Conservation (phyloP, 1,140 invertebrate species). For the Pseudomyrmex sp. region DNA sequence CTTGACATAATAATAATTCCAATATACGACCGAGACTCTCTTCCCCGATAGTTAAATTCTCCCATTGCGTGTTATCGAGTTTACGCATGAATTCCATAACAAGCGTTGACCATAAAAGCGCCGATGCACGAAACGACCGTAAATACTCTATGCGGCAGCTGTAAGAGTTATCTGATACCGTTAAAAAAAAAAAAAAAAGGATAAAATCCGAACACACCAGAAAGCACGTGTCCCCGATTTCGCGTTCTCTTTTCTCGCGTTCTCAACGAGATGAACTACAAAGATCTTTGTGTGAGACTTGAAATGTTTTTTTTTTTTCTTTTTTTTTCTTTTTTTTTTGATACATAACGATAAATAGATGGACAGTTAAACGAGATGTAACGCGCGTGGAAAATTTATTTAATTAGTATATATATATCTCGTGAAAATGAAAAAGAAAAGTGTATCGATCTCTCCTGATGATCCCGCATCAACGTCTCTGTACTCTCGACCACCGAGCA, state of each 20-base stretch:
- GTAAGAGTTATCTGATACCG: conserved; percentile 53
- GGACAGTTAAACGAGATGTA: neutral
- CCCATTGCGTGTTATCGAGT: conserved; percentile 51
- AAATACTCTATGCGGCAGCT: conserved; percentile 12
- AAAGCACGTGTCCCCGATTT: conserved; percentile 34
- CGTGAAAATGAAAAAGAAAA: neutral
- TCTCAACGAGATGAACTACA: no score
- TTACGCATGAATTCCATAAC: conserved; percentile 56
- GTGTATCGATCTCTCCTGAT: neutral
- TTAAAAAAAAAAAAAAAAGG: conserved; percentile 18
- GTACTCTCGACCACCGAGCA: conserved; percentile 15
- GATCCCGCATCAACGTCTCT: conserved; percentile 16
- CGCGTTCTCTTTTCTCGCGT: conserved; percentile 20
- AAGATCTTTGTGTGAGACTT: neutral
- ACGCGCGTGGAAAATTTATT: neutral
- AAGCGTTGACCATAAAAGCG: conserved; percentile 54
- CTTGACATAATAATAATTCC: conserved; percentile 26
- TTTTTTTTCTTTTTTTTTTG: no score
- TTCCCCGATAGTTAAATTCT: conserved; percentile 36
- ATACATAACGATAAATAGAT: no score
- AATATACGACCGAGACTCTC: neutral
- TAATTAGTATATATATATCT: neutral
- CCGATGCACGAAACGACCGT: conserved; percentile 36
- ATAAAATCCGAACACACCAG: conserved; percentile 8
- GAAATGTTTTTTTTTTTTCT: neutral